These are phyloP conservation scores for Mythimna vitellina DNA, from an alignment of 2,888 invertebrate species.

Conservation along the genomic window DNA sequence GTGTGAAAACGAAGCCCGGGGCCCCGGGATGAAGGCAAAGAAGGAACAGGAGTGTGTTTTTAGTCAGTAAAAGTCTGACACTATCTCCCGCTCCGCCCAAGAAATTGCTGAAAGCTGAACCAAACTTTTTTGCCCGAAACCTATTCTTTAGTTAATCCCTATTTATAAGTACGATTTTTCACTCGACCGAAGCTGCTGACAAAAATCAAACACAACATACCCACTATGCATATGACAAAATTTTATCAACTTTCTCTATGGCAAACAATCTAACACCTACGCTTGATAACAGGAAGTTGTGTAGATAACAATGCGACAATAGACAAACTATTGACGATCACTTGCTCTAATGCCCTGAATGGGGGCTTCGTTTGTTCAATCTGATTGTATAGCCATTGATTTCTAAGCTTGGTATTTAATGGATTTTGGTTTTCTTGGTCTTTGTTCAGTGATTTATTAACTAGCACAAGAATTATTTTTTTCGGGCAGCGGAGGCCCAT, in stretches of 20 bases:
- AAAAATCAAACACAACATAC: slow-evolving; percentile 11
- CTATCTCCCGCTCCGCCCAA: too few species aligned
- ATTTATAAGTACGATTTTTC: background rate
- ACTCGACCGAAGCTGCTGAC: background rate
- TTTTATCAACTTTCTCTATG: slow-evolving; percentile 67
- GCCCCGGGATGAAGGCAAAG: too few species aligned
- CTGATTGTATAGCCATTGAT: slow-evolving; percentile 23
- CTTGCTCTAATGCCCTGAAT: slow-evolving; percentile 54
- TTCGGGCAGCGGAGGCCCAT: too few species aligned
- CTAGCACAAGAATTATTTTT: too few species aligned
- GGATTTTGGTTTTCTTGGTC: background rate
- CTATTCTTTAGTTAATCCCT: background rate
- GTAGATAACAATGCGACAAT: slow-evolving; percentile 77
- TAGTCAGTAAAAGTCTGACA: too few species aligned
- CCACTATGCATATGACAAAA: slow-evolving; percentile 31
- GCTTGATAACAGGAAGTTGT: slow-evolving; percentile 75
- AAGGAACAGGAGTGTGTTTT: too few species aligned
- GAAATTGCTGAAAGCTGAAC: too few species aligned
- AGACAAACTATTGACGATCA: slow-evolving; percentile 74
- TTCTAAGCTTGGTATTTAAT: slow-evolving; percentile 11
- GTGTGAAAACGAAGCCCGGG: too few species aligned
- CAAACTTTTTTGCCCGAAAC: too few species aligned
- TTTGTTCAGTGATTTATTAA: background rate
- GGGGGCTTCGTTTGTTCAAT: slow-evolving; percentile 39
- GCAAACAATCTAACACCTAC: slow-evolving; percentile 66